phyloP scores from a whole-genome alignment of 92 coral and sea anemone genomes.

The Palythoa caribaeorum region DNA sequence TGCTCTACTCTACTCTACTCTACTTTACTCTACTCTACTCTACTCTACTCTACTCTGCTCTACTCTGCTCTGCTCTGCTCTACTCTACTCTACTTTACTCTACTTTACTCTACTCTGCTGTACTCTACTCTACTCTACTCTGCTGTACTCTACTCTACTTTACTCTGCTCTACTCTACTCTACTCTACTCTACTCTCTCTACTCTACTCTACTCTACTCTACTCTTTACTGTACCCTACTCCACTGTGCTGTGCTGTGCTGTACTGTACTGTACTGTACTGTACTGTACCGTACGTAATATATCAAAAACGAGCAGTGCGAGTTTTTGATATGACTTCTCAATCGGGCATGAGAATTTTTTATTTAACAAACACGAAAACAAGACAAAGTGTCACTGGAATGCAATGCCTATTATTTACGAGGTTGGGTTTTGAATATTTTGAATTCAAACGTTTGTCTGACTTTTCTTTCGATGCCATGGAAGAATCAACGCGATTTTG shows the following conservation, averaged over 20 bases:
- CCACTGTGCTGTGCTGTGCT: neutral
- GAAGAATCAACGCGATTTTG: too few species aligned
- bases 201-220: neutral
- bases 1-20: neutral
- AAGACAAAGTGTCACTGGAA: too few species aligned
- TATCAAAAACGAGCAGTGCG: too few species aligned
- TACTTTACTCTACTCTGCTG: slow-evolving; percentile 15
- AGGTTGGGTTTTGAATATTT: too few species aligned
- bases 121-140: slow-evolving; percentile 38
- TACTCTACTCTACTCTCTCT: slow-evolving; percentile 1
- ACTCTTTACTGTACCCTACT: neutral
- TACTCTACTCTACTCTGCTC: slow-evolving; percentile 36
- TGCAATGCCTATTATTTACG: too few species aligned
- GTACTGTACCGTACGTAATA: too few species aligned
- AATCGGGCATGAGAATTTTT: too few species aligned
- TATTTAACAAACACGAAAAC: too few species aligned
- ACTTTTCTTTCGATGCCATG: too few species aligned
- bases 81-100: slow-evolving; percentile 41
- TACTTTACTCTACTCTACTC: slow-evolving; percentile 16
- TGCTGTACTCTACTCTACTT: slow-evolving; percentile 32
- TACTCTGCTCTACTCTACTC: neutral
- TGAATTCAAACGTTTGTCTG: too few species aligned
- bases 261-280: too few species aligned
- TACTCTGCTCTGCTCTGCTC: slow-evolving; percentile 32
- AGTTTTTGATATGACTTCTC: too few species aligned